These are phyloP conservation scores for Phrynocephalus versicolor DNA, from an alignment of 2,113 vertebrate genomes.

Conservation along the genomic window DNA sequence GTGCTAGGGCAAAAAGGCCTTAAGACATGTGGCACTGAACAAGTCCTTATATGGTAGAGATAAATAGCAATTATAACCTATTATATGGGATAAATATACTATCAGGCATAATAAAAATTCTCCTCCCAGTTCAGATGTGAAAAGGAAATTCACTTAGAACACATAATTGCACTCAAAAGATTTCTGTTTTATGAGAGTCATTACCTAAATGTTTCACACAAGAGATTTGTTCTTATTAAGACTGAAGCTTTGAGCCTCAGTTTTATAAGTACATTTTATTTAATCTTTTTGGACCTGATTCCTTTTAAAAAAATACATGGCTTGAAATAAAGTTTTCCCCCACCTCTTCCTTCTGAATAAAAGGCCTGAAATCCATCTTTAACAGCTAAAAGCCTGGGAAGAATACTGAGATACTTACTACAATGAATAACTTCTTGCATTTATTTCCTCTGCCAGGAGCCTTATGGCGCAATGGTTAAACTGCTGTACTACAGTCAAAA, in stretches of 20 bases:
- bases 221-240: conserved; percentile 70
- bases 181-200: conserved; percentile 73
- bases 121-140: conserved; percentile 56
- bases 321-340: conserved; percentile 54
- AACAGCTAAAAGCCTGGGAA: conserved; percentile 11
- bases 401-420: background rate
- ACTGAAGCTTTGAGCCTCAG: conserved; percentile 50
- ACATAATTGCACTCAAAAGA: conserved; percentile 68
- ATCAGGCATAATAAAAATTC: conserved; percentile 52
- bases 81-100: conserved; percentile 53
- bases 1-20: background rate
- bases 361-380: conserved; percentile 25
- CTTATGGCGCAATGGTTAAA: too few relatives aligned
- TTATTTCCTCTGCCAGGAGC: background rate
- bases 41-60: background rate
- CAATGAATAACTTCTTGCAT: background rate
- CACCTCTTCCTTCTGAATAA: conserved; percentile 57
- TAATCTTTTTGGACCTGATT: conserved; percentile 68
- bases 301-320: conserved; percentile 65
- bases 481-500: too few relatives aligned
- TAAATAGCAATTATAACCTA: conserved; percentile 36
- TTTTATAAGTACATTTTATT: conserved; percentile 69
- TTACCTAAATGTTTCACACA: conserved; percentile 76
- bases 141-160: conserved; percentile 57
- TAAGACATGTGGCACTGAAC: background rate